phyloP scores from a whole-genome alignment of 2,797 vertebrate species.

The Coregonus suidteri region DNA sequence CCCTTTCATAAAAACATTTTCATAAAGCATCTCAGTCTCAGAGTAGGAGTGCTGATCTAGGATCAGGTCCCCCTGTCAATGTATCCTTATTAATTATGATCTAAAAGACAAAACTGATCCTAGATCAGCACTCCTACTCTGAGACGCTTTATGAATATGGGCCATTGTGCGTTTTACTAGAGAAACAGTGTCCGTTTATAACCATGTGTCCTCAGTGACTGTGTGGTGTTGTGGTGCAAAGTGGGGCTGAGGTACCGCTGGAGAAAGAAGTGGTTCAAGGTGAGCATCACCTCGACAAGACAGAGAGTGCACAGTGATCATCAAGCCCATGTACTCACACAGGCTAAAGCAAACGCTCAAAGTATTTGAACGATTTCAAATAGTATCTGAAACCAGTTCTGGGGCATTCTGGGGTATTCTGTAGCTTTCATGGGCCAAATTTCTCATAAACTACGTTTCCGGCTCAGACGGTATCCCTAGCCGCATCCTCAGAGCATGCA shows the following conservation, averaged over 20 bases:
- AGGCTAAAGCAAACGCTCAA: no score
- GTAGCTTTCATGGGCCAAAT: no score
- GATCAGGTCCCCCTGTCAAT: neutral
- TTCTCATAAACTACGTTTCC: no score
- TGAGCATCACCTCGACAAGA: slow-evolving; percentile 36
- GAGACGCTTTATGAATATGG: neutral
- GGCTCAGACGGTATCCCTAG: no score
- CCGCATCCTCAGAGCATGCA: no score
- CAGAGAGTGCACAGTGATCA: slow-evolving; percentile 2
- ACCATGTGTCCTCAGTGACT: neutral
- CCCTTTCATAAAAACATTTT: neutral
- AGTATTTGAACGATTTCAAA: no score
- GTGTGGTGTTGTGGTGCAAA: neutral
- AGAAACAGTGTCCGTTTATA: neutral
- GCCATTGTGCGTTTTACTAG: neutral
- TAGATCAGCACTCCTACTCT: neutral
- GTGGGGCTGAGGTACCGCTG: slow-evolving; percentile 9
- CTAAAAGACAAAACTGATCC: neutral
- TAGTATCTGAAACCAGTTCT: no score
- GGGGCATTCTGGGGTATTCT: no score
- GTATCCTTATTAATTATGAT: neutral
- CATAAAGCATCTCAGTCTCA: neutral
- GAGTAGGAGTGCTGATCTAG: neutral
- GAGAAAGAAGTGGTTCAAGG: slow-evolving; percentile 37
- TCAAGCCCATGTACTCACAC: slow-evolving; percentile 7